Percentiles rank a stretch among this genome's conserved stretches.
Evolutionary conservation across 1,140 invertebrate genomes (phyloP).

Genomic region (Drosophila tani): DNA sequence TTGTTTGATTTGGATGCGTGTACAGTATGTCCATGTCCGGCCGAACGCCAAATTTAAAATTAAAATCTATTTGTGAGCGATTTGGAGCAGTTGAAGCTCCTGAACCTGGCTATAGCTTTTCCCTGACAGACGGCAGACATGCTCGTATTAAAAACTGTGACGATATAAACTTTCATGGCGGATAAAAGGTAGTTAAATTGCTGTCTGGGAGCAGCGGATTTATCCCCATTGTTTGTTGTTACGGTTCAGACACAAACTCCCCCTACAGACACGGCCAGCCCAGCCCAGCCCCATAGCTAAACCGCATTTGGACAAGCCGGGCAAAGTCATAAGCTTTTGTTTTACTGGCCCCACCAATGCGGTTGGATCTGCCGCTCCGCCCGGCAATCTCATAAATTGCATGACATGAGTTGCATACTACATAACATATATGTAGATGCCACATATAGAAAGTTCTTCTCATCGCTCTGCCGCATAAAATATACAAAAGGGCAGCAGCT

Average conservation of each 20-base stretch:
- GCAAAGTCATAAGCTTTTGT: constrained; percentile 80
- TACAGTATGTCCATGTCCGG: constrained; percentile 13
- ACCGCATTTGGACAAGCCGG: constrained; percentile 54
- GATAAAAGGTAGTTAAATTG: constrained; percentile 50
- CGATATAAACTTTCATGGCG: constrained; percentile 45
- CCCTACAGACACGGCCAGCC: neutral
- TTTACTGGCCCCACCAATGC: constrained; percentile 76
- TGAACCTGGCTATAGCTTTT: constrained; percentile 6
- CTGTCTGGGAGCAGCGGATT: constrained; percentile 35
- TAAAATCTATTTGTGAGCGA: constrained; percentile 63
- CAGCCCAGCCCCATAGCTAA: constrained; percentile 10
- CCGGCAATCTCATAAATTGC: constrained; percentile 81
- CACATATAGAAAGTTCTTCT: constrained; percentile 48
- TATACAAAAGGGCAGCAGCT: constrained; percentile 57
- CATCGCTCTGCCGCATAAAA: constrained; percentile 58
- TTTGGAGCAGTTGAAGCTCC: constrained; percentile 17
- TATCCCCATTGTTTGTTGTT: constrained; percentile 56
- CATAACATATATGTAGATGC: constrained; percentile 13
- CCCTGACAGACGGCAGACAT: constrained; percentile 43
- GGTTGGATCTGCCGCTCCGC: constrained; percentile 45
- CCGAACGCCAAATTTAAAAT: constrained; percentile 53
- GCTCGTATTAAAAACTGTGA: constrained; percentile 50
- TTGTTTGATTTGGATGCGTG: constrained; percentile 60
- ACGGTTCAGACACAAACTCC: constrained; percentile 28
- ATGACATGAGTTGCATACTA: constrained; percentile 77